These are phyloP conservation scores for Myotis pilosus DNA, from an alignment of 2,797 vertebrate species.

Conservation along the genomic window DNA sequence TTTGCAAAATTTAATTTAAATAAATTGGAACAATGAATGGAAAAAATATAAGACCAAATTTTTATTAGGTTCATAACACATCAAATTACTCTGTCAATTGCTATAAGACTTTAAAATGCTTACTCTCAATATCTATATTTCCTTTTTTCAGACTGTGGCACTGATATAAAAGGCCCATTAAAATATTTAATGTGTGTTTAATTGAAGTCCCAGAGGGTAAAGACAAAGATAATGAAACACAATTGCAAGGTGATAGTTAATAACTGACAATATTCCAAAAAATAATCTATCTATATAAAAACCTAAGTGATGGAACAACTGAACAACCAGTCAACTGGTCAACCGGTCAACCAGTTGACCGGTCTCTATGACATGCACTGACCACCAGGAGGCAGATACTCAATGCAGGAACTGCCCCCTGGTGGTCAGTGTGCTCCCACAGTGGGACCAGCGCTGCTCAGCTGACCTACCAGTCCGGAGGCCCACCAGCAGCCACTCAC, in stretches of 20 bases:
- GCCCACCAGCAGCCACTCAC: too few relatives aligned
- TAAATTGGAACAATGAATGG: background rate
- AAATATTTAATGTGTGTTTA: conserved; percentile 3
- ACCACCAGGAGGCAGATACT: too few relatives aligned
- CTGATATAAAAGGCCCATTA: background rate
- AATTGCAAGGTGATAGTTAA: background rate
- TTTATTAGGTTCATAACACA: conserved; percentile 11
- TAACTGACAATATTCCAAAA: background rate
- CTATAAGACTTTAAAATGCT: background rate
- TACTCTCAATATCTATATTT: background rate
- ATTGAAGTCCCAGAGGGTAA: background rate
- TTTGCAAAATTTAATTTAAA: background rate
- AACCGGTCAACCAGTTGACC: too few relatives aligned
- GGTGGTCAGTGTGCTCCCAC: too few relatives aligned
- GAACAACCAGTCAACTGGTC: too few relatives aligned
- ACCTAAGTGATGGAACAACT: too few relatives aligned
- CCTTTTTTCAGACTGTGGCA: background rate
- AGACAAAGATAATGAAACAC: background rate
- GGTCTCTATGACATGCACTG: too few relatives aligned
- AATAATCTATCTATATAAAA: background rate
- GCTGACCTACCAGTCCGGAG: too few relatives aligned
- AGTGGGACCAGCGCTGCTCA: too few relatives aligned
- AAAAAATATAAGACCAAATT: conserved; percentile 8
- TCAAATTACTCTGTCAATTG: conserved; percentile 28
- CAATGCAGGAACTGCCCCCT: too few relatives aligned